Base-by-base conservation (phyloP, 37 sponge, comb jelly and placozoan genomes). In the Chondrosia reniformis region DNA sequence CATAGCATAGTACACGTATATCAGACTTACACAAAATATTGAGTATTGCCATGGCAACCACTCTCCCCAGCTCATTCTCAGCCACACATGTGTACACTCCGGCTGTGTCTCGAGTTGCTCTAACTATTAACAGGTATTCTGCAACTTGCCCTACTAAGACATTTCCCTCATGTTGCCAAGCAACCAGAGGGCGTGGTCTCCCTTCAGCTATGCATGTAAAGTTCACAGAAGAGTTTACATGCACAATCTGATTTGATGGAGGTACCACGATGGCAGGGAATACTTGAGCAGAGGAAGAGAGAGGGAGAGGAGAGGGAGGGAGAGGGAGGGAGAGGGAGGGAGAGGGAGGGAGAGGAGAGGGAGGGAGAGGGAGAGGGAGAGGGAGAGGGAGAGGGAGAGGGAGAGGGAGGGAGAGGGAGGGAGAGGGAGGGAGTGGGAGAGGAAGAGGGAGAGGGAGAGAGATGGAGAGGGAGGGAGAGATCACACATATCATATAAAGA, bases 81-180 rank as follows among this genome's bases (percentile, higher is more conserved):
- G 89, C 89, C 12, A 40, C 63, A 61, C 89, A 89, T 6, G 79
- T 84, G 54, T 89, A 89, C 12, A 19, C 24, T 45, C 89, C 89
- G 2, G 33, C 74, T 55, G 21, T 46, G 22, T 24, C 44, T 34
- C 37, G 75, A 27, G 75, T 63, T 24, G 34, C 83, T 41, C 28
- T 62, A 59, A 83, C 6, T 46, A 87, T 74, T 40, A 65, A 63
- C 38, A 74, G 76, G 15, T 45, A 63, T 22, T 76, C 17, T 33
- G 25, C 63, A 10, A 21, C 21, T 36, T 56, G 79, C 49, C 79
- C 74, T 1, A 74, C 34, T 27, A 87, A 74, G 0, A 33, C 25
- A 1, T 46, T 7, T 10, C 83, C 82, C 17, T 87, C 56, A 54
- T 76, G 52, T 37, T 32, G 39, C 90, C 90, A 90, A 9, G 76